These are phyloP conservation scores for Camelus dromedarius DNA, from an alignment of 2,113 vertebrate species.

Conservation along the genomic window DNA sequence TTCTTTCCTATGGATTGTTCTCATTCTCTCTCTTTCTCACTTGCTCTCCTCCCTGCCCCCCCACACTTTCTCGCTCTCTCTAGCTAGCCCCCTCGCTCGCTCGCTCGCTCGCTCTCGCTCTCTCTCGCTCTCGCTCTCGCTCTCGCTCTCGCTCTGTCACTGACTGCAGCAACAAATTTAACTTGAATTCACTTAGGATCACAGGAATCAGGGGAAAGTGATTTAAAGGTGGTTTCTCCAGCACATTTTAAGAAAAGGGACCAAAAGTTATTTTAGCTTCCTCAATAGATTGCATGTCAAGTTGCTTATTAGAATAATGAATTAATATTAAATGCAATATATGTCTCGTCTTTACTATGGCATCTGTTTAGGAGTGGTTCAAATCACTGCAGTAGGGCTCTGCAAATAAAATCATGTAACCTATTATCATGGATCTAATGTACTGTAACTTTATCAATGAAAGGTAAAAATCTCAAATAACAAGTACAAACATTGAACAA, in stretches of 20 bases:
- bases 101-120: too few relatives aligned
- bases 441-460: conserved; percentile 89
- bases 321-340: conserved; percentile 87
- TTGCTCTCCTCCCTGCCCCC: too few relatives aligned
- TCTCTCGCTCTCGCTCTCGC: not conserved
- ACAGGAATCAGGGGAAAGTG: conserved; percentile 84
- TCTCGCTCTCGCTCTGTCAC: conserved; percentile 36
- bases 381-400: conserved; percentile 89
- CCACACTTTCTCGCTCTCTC: not conserved
- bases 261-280: conserved; percentile 88
- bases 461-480: conserved; percentile 87
- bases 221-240: conserved; percentile 86
- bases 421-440: conserved; percentile 87
- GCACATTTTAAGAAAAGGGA: conserved; percentile 89
- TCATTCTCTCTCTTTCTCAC: not conserved
- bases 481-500: conserved; percentile 87
- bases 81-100: too few relatives aligned
- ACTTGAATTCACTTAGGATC: conserved; percentile 87
- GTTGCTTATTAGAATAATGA: conserved; percentile 88
- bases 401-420: conserved; percentile 85
- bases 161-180: conserved; percentile 81
- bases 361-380: conserved; percentile 89
- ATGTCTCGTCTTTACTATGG: conserved; percentile 87
- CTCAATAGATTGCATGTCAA: conserved; percentile 87
- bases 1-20: conserved; percentile 82